These are phyloP conservation scores for Montipora foliosa DNA, from an alignment of 64 coral and sea anemone genomes.

Conservation along the genomic window DNA sequence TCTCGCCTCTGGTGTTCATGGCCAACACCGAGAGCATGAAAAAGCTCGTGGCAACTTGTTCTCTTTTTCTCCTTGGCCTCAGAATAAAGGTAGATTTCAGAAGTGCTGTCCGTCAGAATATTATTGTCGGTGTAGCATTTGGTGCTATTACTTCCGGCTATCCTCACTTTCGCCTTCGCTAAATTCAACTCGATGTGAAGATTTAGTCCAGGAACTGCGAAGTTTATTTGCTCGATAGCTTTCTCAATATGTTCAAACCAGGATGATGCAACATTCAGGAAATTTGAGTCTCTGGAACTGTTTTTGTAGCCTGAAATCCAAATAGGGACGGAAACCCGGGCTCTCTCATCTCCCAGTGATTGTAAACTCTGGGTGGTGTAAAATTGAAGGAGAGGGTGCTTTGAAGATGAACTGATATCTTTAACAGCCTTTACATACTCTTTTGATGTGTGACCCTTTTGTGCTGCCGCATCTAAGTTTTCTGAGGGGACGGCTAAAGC, in stretches of 20 bases:
- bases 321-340: background rate
- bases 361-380: background rate
- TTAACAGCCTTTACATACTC: background rate
- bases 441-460: background rate
- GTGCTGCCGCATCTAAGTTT: background rate
- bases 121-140: background rate
- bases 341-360: background rate
- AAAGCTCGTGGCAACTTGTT: background rate
- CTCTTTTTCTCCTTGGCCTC: background rate
- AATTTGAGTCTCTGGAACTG: background rate
- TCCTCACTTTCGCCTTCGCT: background rate
- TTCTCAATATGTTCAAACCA: too few relatives aligned
- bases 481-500: too few relatives aligned
- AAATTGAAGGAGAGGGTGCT: background rate
- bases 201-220: background rate
- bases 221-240: background rate
- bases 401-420: background rate
- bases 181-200: background rate
- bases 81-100: background rate
- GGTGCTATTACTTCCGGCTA: background rate
- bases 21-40: background rate
- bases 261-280: background rate
- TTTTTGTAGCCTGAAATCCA: background rate
- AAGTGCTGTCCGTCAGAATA: background rate
- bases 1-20: slow-evolving; percentile 11